Conservation (phyloP, 2,113 vertebrate species). For the Pagrus major region DNA sequence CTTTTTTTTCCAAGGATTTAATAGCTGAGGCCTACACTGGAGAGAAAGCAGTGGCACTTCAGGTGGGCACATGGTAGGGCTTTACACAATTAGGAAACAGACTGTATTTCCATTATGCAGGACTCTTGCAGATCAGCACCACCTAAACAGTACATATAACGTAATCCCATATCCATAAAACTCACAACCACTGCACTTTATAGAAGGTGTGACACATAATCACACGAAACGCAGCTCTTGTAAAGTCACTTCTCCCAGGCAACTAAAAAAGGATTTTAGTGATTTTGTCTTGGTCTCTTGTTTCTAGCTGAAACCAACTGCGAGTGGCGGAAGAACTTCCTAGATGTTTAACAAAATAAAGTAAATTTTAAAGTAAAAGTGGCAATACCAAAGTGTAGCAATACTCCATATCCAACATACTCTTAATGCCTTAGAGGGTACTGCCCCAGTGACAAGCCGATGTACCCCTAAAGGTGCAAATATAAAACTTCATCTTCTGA, state of each 20-base stretch:
- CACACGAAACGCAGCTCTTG: not conserved
- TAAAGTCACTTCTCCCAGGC: not conserved
- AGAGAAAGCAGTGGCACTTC: not conserved
- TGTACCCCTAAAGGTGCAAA: too few species aligned
- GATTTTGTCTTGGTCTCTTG: not conserved
- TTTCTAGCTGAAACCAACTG: not conserved
- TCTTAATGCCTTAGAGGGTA: too few species aligned
- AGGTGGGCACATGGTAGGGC: not conserved
- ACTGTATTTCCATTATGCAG: slow-evolving; percentile 16
- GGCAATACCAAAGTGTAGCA: not conserved
- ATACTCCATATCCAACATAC: too few species aligned
- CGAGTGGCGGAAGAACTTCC: not conserved
- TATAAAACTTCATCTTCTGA: too few species aligned
- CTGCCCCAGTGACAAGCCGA: too few species aligned
- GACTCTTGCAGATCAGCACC: not conserved
- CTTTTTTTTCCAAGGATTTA: slow-evolving; percentile 1
- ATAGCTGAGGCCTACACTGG: not conserved
- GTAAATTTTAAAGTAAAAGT: not conserved
- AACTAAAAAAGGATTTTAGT: slow-evolving; percentile 19
- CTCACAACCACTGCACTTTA: slow-evolving; percentile 9
- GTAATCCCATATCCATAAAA: slow-evolving; percentile 22
- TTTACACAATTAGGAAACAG: not conserved
- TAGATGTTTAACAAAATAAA: not conserved
- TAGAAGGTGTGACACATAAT: not conserved
- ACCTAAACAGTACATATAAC: slow-evolving; percentile 19